A percentile compares a stretch with the other conserved stretches of the same genome.
Conservation (phyloP, 2,797 vertebrate genomes). For the Aphelocoma californica region DNA sequence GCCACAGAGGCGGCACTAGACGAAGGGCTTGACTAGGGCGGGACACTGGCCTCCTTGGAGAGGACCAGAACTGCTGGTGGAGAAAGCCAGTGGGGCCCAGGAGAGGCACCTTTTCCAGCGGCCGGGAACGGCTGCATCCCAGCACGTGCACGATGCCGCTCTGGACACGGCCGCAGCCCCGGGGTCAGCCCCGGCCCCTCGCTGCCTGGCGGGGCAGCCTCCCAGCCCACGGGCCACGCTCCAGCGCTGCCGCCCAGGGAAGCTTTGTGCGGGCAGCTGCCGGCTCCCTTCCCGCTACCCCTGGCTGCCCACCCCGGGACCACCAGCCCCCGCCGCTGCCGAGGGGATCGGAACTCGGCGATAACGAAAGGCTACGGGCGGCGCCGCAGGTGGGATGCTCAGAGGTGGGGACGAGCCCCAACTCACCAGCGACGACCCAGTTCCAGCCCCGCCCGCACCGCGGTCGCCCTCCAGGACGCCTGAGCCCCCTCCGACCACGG, state of each 20-base stretch:
- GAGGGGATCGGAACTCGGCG: fast-evolving
- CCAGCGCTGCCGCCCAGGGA: neutral
- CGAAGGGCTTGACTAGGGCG: fast-evolving
- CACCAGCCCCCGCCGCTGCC: neutral
- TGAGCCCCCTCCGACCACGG: neutral
- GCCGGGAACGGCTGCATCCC: fast-evolving
- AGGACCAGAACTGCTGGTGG: neutral
- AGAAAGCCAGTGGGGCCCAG: fast-evolving
- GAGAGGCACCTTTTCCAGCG: neutral
- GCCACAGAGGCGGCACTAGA: neutral
- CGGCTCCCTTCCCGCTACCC: neutral
- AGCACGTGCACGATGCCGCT: neutral
- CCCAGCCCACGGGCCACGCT: neutral
- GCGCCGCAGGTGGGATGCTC: neutral
- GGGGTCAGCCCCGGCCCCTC: neutral
- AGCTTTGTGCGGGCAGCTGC: neutral
- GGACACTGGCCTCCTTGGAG: fast-evolving
- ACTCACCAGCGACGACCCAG: neutral
- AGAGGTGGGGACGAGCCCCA: neutral
- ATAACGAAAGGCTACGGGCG: fast-evolving
- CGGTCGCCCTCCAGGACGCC: no score
- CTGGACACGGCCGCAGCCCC: fast-evolving
- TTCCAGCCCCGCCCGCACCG: neutral
- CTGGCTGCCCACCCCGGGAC: neutral
- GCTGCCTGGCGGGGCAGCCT: neutral